A percentile compares a stretch with the other conserved stretches of the same genome.
phyloP scores from a whole-genome alignment of 2,113 vertebrate species.

The Solenodon paradoxus region DNA sequence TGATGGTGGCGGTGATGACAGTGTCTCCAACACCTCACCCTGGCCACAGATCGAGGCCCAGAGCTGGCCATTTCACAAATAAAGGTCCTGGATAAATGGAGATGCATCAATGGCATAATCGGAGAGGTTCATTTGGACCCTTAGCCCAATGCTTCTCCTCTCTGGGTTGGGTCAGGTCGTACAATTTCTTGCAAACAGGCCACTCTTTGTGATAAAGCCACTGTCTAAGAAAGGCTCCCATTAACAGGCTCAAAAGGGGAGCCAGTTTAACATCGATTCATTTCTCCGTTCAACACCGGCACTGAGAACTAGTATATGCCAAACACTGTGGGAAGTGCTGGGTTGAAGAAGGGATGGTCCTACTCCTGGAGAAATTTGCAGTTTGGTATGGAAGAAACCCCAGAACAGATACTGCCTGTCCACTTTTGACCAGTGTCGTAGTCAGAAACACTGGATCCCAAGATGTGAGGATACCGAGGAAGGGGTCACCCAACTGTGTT shows the following conservation, averaged over 20 bases:
- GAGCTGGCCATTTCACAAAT: neutral
- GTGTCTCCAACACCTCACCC: neutral
- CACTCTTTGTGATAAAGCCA: constrained; percentile 11
- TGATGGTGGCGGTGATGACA: neutral
- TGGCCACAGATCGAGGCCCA: neutral
- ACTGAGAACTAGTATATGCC: neutral
- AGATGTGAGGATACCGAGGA: neutral
- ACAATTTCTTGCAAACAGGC: neutral
- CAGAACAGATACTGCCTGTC: neutral
- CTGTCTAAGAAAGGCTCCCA: neutral
- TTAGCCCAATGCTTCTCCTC: neutral
- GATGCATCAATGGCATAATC: neutral
- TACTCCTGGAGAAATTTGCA: neutral
- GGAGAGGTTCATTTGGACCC: neutral
- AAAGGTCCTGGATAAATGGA: neutral
- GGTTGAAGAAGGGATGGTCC: neutral
- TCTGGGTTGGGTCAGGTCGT: neutral
- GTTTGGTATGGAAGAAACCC: neutral
- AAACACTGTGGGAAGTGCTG: neutral
- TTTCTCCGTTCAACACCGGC: neutral
- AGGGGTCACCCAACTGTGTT: neutral
- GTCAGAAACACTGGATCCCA: neutral
- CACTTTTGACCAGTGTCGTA: neutral
- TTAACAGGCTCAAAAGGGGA: constrained; percentile 17
- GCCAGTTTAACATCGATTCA: neutral